Evolutionary conservation across 2,113 vertebrate species (phyloP).

Genomic region (Calypte anna): DNA sequence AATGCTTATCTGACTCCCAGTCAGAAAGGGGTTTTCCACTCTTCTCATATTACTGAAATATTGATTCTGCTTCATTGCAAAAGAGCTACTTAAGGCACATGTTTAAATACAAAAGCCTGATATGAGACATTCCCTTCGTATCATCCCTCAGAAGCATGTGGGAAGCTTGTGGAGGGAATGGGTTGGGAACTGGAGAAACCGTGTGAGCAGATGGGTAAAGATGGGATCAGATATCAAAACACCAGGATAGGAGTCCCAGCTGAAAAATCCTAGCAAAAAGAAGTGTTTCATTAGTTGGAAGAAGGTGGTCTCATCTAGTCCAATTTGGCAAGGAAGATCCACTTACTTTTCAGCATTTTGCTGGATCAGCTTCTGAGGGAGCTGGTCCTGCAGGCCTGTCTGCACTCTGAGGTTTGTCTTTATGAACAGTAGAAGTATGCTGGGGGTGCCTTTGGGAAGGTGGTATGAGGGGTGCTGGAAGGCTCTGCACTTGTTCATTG

Average conservation of each 20-base stretch:
- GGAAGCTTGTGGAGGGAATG: background rate
- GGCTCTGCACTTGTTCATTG: background rate
- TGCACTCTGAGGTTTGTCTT: background rate
- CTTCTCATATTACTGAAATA: slow-evolving; percentile 18
- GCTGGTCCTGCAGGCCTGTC: background rate
- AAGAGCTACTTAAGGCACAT: background rate
- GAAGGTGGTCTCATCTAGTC: background rate
- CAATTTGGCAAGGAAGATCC: background rate
- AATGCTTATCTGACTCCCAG: background rate
- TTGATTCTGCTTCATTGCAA: slow-evolving; percentile 5
- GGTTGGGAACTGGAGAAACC: background rate
- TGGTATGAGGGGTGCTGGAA: background rate
- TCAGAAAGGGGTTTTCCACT: background rate
- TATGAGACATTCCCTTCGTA: background rate
- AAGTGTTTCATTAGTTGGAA: slow-evolving; percentile 31
- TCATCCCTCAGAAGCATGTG: background rate
- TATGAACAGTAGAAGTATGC: background rate
- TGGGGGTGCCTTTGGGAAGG: background rate
- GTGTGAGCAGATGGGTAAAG: background rate
- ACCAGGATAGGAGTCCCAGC: background rate
- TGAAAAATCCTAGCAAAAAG: slow-evolving; percentile 11
- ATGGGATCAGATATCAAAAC: slow-evolving; percentile 4
- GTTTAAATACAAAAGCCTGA: background rate
- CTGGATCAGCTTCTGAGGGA: background rate
- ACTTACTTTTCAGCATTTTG: background rate